A percentile compares a stretch with the other conserved stretches of the same genome.
Evolutionary conservation across 1,140 invertebrate species (phyloP).

Genomic region (Tetramorium parvispinum): DNA sequence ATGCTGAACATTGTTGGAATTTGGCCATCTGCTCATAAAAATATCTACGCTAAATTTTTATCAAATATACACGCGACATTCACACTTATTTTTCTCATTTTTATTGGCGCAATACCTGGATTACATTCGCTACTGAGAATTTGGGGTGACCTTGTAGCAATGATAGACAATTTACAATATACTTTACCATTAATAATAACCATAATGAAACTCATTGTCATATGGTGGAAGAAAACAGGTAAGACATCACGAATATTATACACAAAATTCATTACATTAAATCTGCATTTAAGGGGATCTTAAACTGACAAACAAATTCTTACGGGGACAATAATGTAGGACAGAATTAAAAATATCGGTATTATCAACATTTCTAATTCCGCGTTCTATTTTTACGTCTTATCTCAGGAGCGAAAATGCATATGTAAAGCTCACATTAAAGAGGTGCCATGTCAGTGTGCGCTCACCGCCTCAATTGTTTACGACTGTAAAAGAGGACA

Average conservation of each 20-base stretch:
- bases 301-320: too few relatives aligned
- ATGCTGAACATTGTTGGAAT: neutral
- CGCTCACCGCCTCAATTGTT: too few relatives aligned
- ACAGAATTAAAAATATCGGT: too few relatives aligned
- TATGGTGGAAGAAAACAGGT: slow-evolving; percentile 25
- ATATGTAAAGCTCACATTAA: too few relatives aligned
- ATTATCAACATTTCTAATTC: too few relatives aligned
- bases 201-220: neutral
- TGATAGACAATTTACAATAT: slow-evolving; percentile 14
- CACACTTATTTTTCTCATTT: neutral
- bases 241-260: neutral
- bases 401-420: too few relatives aligned
- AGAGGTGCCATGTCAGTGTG: too few relatives aligned
- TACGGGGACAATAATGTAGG: too few relatives aligned
- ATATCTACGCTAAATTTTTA: neutral
- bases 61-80: neutral
- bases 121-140: slow-evolving; percentile 17
- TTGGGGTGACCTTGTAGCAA: slow-evolving; percentile 8
- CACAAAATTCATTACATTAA: neutral
- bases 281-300: neutral
- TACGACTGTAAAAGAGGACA: too few relatives aligned
- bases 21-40: neutral
- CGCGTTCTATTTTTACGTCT: too few relatives aligned
- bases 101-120: neutral
- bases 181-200: neutral